Conservation (phyloP, 2,797 vertebrate species). For the Danio choprae region DNA sequence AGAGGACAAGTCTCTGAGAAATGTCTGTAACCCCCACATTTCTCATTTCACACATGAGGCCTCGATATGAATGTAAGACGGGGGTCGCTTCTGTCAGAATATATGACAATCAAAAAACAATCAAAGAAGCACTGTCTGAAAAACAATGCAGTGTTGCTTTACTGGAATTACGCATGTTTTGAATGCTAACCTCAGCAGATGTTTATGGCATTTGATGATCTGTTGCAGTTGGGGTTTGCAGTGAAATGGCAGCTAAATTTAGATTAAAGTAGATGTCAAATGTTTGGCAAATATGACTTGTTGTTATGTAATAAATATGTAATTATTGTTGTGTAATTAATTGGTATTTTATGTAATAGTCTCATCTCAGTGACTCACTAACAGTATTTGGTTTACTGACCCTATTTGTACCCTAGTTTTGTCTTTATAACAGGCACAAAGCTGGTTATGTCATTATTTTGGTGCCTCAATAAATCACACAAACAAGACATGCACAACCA, state of each 20-base stretch:
- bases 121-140: slow-evolving; percentile 14
- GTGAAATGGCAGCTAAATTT: no score
- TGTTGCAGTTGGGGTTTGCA: background rate
- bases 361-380: background rate
- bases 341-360: no score
- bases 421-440: background rate
- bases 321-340: no score
- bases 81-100: slow-evolving; percentile 32
- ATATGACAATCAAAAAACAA: slow-evolving; percentile 5
- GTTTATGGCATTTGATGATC: background rate
- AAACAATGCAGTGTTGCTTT: slow-evolving; percentile 23
- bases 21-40: slow-evolving; percentile 7
- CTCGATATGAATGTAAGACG: background rate
- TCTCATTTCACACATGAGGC: slow-evolving; percentile 21
- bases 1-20: slow-evolving; percentile 34
- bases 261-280: background rate
- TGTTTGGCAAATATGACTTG: no score
- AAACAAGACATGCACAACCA: background rate
- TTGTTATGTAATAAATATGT: no score
- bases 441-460: background rate
- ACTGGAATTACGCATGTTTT: background rate
- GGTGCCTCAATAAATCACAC: background rate
- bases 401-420: background rate
- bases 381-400: background rate
- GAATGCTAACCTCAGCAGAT: slow-evolving; percentile 9